These are phyloP conservation scores for Lerista edwardsae DNA, from an alignment of 2,797 vertebrate species.

Conservation along the genomic window DNA sequence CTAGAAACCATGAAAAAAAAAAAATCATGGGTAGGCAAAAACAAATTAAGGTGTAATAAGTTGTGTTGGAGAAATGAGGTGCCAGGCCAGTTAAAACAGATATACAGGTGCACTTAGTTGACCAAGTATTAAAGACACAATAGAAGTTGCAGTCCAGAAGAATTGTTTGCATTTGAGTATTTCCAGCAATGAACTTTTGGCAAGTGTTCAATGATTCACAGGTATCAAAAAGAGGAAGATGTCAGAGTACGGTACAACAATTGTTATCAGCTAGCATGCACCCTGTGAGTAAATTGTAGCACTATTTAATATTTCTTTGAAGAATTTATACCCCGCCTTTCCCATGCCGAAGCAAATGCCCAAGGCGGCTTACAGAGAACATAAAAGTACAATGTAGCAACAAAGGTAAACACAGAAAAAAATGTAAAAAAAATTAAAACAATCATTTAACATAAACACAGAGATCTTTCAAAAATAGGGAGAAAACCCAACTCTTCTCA, in stretches of 20 bases:
- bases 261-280: not conserved
- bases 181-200: not conserved
- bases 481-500: too few relatives aligned
- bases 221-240: not conserved
- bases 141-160: constrained; percentile 14
- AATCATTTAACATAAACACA: too few relatives aligned
- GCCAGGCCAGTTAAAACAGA: not conserved
- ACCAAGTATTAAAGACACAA: not conserved
- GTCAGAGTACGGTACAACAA: not conserved
- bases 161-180: not conserved
- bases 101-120: not conserved
- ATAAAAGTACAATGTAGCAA: too few relatives aligned
- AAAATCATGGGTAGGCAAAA: constrained; percentile 33
- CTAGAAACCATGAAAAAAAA: not conserved
- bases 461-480: too few relatives aligned
- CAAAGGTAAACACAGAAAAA: too few relatives aligned
- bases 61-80: not conserved
- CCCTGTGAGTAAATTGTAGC: not conserved
- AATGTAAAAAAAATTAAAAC: too few relatives aligned
- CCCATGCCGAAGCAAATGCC: too few relatives aligned
- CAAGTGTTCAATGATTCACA: not conserved
- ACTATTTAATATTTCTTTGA: too few relatives aligned
- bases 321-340: too few relatives aligned
- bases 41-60: constrained; percentile 41
- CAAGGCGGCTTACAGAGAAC: too few relatives aligned